These are phyloP conservation scores for Trachelipus rathkii DNA, from an alignment of 1,140 invertebrate genomes.

Conservation along the genomic window DNA sequence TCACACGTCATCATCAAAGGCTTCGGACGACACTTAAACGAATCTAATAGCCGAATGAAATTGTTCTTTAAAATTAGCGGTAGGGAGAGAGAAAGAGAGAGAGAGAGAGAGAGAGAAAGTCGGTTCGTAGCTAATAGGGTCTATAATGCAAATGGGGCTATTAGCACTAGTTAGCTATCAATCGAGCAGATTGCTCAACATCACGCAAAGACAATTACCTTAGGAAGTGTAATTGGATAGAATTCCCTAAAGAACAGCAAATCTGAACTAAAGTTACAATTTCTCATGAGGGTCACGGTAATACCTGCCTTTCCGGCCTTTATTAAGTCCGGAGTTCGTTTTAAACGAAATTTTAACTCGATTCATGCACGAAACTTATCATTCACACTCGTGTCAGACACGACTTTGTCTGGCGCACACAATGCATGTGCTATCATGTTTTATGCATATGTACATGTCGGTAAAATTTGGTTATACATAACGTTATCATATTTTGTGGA, in stretches of 20 bases:
- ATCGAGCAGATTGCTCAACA: conserved; percentile 3
- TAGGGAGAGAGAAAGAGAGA: neutral
- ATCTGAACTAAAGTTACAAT: conserved; percentile 8
- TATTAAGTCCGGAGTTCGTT: neutral
- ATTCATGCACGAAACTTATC: neutral
- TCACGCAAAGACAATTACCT: neutral
- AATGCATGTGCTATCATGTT: neutral
- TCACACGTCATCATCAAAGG: conserved; percentile 11
- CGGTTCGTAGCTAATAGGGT: neutral
- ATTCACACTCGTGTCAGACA: conserved; percentile 6
- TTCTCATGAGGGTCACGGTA: neutral
- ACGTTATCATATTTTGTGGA: too few relatives aligned
- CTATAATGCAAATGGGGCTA: conserved; percentile 9
- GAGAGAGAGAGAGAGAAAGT: neutral
- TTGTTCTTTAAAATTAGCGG: conserved; percentile 6
- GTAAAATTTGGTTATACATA: too few relatives aligned
- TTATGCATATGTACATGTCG: neutral
- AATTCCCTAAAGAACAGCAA: neutral
- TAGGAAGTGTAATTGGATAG: neutral
- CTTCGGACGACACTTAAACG: neutral
- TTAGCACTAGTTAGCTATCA: conserved; percentile 12
- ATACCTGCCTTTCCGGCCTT: neutral
- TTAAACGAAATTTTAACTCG: conserved; percentile 13
- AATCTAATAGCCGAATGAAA: neutral
- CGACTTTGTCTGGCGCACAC: neutral